Evolutionary conservation across 1,140 invertebrate species (phyloP), one percentile per base, ranked within the genome.

Genomic region (Drosophila mojavensis): DNA sequence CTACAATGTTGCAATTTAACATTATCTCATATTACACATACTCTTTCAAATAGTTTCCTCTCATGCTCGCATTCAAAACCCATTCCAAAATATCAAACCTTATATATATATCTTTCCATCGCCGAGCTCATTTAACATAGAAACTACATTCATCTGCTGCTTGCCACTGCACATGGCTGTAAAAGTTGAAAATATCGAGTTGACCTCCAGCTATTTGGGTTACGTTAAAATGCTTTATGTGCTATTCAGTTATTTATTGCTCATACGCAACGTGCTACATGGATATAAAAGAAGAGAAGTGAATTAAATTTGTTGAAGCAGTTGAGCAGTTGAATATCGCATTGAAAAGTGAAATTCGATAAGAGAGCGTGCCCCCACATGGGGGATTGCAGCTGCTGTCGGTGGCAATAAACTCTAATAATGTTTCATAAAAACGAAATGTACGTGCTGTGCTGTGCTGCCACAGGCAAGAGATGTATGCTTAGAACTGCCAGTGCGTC

Each of bases 261-360:
- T 39, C 67, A 70, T 75, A 75, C 72, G 72, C 72, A 70, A 59
- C 26, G 50, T 55, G 28, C 48, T 26, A 9, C 53, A 43, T n/a
- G 24, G 15, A 20, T 30, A 43, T 28, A 51, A 62, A 55, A 39
- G 53, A 48, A 11, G 20, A 20, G 28, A 54, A 7, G 53, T 48
- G 26, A 9, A 39, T 39, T 11, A 3, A 39, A 39, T 39, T 11
- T 39, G 10, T 39, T 39, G 36, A 33, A 33, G 33, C 5, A 17
- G 7, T 17, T 30, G 28, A 39, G 36, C 10, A 39, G 33, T 33
- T 30, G 28, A 30, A 30, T 30, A 2, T 39, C 36, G n/a, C 24
- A 30, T 45, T 24, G 24, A 30, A 20, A 30, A 58, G 28, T 55
- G 53, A 59, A 59, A 59, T n/a, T 60, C 48, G 58, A 48, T 60